Evolutionary conservation across 2,113 vertebrate species (phyloP).

Genomic region (Uropsilus gracilis): DNA sequence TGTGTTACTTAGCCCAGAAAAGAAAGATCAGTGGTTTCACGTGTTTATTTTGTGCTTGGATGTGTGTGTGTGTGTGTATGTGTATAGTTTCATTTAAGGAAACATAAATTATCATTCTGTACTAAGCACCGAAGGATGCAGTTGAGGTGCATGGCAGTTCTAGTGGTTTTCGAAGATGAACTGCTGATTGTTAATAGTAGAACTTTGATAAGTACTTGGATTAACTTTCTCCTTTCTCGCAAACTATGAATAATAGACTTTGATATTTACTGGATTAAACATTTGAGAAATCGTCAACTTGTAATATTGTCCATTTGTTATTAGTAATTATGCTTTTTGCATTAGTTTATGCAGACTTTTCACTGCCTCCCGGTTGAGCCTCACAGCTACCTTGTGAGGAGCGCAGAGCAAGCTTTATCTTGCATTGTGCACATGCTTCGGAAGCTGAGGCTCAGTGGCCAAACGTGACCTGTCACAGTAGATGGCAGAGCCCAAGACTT

Average conservation of each 20-base stretch:
- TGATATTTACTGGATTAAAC: constrained; percentile 34
- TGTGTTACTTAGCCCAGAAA: neutral
- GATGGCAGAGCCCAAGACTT: neutral
- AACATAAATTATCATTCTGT: neutral
- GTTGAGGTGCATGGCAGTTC: neutral
- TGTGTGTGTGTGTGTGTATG: neutral
- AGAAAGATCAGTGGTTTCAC: neutral
- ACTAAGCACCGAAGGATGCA: neutral
- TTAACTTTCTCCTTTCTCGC: constrained; percentile 28
- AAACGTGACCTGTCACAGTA: neutral
- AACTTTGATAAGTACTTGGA: neutral
- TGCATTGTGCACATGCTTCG: neutral
- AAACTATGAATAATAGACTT: neutral
- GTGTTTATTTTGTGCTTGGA: neutral
- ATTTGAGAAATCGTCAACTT: neutral
- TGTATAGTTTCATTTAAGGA: neutral
- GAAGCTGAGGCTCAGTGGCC: neutral
- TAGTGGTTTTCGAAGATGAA: neutral
- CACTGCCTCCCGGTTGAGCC: neutral
- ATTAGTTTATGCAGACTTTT: neutral
- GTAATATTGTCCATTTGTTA: neutral
- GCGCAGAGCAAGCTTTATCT: neutral
- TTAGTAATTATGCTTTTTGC: neutral
- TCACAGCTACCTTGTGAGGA: neutral
- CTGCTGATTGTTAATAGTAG: neutral